Percentiles rank a stretch among this genome's conserved stretches.
Evolutionary conservation across 2,113 vertebrate genomes (phyloP).

Genomic region (Paraplagusia blochii): DNA sequence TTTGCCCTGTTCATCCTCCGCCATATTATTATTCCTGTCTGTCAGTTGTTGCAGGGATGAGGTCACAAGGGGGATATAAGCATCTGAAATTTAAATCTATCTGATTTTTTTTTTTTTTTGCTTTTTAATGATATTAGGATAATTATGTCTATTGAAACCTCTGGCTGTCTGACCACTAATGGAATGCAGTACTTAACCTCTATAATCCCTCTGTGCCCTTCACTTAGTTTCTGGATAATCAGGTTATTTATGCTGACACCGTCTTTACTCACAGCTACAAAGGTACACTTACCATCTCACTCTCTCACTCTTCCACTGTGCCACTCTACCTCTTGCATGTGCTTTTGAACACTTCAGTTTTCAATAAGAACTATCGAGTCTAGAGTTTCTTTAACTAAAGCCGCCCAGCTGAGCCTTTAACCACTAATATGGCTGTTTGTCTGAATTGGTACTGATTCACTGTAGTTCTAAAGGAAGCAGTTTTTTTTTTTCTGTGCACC

Average conservation of each 20-base stretch:
- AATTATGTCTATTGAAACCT: conserved; percentile 65
- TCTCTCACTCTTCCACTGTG: neutral
- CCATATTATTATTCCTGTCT: conserved; percentile 26
- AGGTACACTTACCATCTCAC: neutral
- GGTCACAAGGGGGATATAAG: conserved; percentile 22
- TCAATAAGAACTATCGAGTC: neutral
- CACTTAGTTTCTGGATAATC: conserved; percentile 68
- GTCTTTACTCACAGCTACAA: conserved; percentile 27
- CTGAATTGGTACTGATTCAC: too few species aligned
- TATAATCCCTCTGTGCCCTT: conserved; percentile 61
- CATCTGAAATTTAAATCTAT: conserved; percentile 22
- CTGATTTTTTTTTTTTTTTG: conserved; percentile 30
- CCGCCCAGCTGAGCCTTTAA: neutral
- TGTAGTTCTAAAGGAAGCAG: too few species aligned
- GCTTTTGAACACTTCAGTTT: neutral
- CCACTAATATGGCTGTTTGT: too few species aligned
- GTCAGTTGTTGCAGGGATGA: conserved; percentile 37
- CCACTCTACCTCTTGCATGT: neutral
- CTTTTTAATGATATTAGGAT: conserved; percentile 43
- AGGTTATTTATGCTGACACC: conserved; percentile 59
- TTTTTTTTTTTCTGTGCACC: too few species aligned
- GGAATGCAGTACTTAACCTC: conserved; percentile 66
- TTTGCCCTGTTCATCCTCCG: conserved; percentile 33
- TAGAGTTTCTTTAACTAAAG: neutral
- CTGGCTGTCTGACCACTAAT: conserved; percentile 61